Percentiles rank a stretch among this genome's conserved stretches.
phyloP scores from a whole-genome alignment of 2,797 vertebrate species.

The Melopsittacus undulatus region DNA sequence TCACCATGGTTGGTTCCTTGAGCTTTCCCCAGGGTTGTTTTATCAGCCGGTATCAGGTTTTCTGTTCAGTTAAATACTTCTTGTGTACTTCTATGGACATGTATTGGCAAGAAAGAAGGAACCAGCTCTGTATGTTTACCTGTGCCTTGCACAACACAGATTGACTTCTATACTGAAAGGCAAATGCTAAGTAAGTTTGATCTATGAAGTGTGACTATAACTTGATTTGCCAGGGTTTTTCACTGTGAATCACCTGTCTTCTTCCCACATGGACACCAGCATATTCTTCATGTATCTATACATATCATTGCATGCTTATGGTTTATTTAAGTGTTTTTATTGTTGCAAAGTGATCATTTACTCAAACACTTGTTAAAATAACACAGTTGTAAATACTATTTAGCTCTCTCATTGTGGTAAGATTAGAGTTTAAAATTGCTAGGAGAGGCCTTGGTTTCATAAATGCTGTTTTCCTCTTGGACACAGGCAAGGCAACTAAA shows the following conservation, averaged over 20 bases:
- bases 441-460: not conserved
- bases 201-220: not conserved
- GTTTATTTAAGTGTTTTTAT: not conserved
- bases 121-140: not conserved
- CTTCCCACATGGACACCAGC: not conserved
- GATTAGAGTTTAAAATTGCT: not conserved
- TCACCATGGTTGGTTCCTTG: not conserved
- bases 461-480: not conserved
- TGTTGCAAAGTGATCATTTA: not conserved
- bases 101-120: not conserved
- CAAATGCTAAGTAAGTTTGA: not conserved
- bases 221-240: not conserved
- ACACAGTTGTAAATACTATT: not conserved
- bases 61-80: not conserved
- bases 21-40: not conserved
- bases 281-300: not conserved
- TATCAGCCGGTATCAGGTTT: not conserved
- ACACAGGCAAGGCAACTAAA: not conserved
- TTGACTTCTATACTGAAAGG: not conserved
- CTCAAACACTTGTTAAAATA: not conserved
- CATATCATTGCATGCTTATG: not conserved
- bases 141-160: not conserved
- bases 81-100: accelerated
- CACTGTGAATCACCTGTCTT: not conserved
- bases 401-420: not conserved